Base-by-base conservation (phyloP, 2,888 invertebrate genomes). In the Nomada lathburiana region DNA sequence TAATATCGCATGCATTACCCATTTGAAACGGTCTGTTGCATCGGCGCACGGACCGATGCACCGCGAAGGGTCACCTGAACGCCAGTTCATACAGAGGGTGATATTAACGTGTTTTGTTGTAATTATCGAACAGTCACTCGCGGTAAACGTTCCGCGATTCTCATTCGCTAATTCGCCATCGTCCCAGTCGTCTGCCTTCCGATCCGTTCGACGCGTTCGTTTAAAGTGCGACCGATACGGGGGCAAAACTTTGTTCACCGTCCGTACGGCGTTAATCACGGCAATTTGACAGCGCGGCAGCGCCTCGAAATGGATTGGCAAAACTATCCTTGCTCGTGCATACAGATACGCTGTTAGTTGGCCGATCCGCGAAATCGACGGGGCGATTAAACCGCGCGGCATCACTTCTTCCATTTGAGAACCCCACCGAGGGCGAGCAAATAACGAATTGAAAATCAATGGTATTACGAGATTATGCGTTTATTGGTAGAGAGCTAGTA, bases 401-500 rank as follows among this genome's bases (percentile, higher is more conserved):
- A 87, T 86, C 87, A 85, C 83, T 88, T 83, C 83, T 85, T 83
- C 84, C 86, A 84, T 88, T 89, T 87, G 86, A 86, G 88, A 89
- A 89, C 84, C 83, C 85, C 85, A 53, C 79, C 80, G 80, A 73
- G 84, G 76, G 73, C 81, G 83, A 77, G 83, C 86, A 87, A 90
- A 90, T 90, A 90, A 90, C 90, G 87, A 90, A 90, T 90, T 89
- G 90, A 90, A 89, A 90, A 90, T 90, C 90, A 90, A 90, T 90
- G 89, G 88, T 82, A 89, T 90, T 89, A 88, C 86, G 87, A 87
- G 89, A 90, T 90, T 90, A 90, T 89, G 87, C 88, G 87, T 90
- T 90, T 90, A 90, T 90, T 89, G 87, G 87, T 85, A 84, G 81
- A 87, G 88, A 85, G 86, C 83, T 86, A 83, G 88, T 82, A 83